Conservation (phyloP, 2,113 vertebrate species). For the Camelus bactrianus region DNA sequence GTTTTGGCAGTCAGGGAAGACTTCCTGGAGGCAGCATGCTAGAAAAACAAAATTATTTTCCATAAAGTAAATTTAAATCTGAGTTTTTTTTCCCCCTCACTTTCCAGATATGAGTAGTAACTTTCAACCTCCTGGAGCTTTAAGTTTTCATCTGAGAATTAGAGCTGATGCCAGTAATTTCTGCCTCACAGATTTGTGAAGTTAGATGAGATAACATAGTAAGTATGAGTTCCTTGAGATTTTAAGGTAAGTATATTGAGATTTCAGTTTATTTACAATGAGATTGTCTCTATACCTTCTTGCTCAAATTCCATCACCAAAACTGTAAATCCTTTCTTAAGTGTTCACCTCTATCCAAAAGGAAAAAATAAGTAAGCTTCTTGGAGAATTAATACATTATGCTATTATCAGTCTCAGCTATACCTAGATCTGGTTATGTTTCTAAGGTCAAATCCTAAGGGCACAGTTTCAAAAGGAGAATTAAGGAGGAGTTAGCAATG, state of each 20-base stretch:
- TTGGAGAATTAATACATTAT: neutral
- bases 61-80: neutral
- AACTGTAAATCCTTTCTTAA: neutral
- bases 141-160: neutral
- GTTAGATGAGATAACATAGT: neutral
- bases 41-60: conserved; percentile 40
- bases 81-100: neutral
- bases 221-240: neutral
- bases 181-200: neutral
- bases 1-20: neutral
- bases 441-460: neutral
- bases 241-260: neutral
- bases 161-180: neutral
- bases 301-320: neutral
- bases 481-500: neutral
- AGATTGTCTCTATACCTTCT: neutral
- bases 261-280: neutral
- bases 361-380: neutral
- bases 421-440: neutral
- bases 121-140: neutral
- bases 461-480: neutral
- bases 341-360: neutral
- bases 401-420: neutral
- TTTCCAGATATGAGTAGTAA: neutral
- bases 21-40: neutral